Evolutionary conservation across 1,140 invertebrate species (phyloP).

Genomic region (Eulimnadia texana): DNA sequence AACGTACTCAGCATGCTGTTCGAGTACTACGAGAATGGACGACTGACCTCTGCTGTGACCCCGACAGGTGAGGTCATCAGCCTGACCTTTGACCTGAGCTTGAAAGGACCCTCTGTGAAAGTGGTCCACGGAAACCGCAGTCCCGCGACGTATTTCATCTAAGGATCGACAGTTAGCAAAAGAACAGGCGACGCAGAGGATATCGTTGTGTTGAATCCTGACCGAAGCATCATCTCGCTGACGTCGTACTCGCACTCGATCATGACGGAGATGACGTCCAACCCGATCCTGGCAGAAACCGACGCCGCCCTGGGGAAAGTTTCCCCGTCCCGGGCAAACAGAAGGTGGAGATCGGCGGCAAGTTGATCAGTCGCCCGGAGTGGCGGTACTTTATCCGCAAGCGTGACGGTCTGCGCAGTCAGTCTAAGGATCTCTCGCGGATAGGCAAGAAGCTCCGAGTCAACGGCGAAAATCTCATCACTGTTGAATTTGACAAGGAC

Average conservation of each 20-base stretch:
- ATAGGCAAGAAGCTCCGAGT: constrained; percentile 69
- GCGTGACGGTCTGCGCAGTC: constrained; percentile 29
- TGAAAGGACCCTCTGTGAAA: constrained; percentile 73
- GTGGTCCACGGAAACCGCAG: constrained; percentile 66
- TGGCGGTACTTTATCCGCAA: constrained; percentile 79
- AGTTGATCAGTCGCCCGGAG: constrained; percentile 82
- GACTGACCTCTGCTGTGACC: constrained; percentile 73
- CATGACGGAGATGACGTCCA: constrained; percentile 72
- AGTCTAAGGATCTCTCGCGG: constrained; percentile 43
- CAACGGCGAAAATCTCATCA: constrained; percentile 80
- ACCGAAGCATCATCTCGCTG: constrained; percentile 61
- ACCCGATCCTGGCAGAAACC: constrained; percentile 64
- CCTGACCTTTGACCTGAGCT: constrained; percentile 67
- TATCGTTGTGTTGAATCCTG: constrained; percentile 58
- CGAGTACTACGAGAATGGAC: constrained; percentile 87
- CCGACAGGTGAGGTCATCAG: constrained; percentile 80
- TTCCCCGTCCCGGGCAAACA: constrained; percentile 83
- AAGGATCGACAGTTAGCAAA: constrained; percentile 66
- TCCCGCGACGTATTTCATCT: constrained; percentile 69
- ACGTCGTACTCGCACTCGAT: constrained; percentile 66
- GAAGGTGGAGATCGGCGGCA: constrained; percentile 70
- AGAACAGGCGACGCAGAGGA: constrained; percentile 59
- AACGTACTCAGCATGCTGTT: constrained; percentile 85
- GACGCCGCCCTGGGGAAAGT: constrained; percentile 70
- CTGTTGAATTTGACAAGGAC: constrained; percentile 80